Percentiles rank a stretch among this genome's conserved stretches.
These are phyloP conservation scores for Actinia tenebrosa DNA, from an alignment of 64 coral and sea anemone genomes.

Conservation along the genomic window DNA sequence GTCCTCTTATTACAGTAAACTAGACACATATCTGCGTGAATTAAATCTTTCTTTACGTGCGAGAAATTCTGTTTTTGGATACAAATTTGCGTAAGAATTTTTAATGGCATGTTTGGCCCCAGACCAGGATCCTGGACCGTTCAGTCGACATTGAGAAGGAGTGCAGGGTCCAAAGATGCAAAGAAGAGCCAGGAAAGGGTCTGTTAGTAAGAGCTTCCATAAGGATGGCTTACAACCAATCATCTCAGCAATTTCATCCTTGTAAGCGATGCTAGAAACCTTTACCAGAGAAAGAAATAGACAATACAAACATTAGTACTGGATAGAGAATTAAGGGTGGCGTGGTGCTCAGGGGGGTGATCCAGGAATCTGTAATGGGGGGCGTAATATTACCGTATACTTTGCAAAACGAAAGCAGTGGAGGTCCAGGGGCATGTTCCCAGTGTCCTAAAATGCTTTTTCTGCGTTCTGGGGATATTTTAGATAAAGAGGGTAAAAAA, in stretches of 20 bases:
- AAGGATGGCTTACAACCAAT: slow-evolving; percentile 78
- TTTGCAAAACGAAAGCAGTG: too few species aligned
- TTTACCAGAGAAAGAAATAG: neutral
- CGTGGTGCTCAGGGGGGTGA: too few species aligned
- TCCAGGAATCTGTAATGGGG: too few species aligned
- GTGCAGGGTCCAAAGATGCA: slow-evolving; percentile 87
- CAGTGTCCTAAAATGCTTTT: too few species aligned
- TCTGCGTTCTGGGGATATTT: too few species aligned
- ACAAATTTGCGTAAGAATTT: slow-evolving; percentile 12
- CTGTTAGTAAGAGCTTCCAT: slow-evolving; percentile 46
- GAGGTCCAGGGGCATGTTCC: too few species aligned
- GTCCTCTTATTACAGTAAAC: too few species aligned
- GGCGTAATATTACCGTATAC: too few species aligned
- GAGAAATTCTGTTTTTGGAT: neutral
- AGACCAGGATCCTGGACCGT: slow-evolving; percentile 78
- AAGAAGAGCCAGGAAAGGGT: slow-evolving; percentile 53
- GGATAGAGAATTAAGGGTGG: too few species aligned
- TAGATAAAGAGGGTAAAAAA: too few species aligned
- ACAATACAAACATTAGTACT: too few species aligned
- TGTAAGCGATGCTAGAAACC: slow-evolving; percentile 68
- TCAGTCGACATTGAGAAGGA: slow-evolving; percentile 75
- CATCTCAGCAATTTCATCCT: slow-evolving; percentile 78
- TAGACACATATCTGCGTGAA: too few species aligned
- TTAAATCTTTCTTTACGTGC: neutral
- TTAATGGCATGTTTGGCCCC: slow-evolving; percentile 80